Base-by-base conservation (phyloP, 2,113 vertebrate species). In the Ceyx cyanopectus region DNA sequence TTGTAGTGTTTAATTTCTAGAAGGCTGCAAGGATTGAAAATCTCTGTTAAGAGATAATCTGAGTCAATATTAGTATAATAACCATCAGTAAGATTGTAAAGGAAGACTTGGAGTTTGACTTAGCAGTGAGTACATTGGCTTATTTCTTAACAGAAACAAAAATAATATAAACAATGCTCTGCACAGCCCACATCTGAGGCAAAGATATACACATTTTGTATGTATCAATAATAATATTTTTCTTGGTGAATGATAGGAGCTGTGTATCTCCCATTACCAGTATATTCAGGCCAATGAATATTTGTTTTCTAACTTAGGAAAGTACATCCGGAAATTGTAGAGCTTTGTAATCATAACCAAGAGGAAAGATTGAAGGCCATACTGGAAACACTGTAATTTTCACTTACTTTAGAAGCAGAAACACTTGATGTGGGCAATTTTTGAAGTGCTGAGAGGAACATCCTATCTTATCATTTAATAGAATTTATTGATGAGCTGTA, bases 301-400 rank as follows among this genome's bases (percentile, higher is more conserved):
- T 74, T 87, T 91, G 41, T 81, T 85, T 92, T 89, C 81, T 89
- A 29, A 30, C 32, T 69, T 77, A 56, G 7, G 7, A 75, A 88
- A 89, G 72, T 37, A 45, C 34, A 68, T 84, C 66, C 45, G 75
- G 66, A 79, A 54, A 34, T 75, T 78, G 46, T 68, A 79, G 69
- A 45, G 30, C 1, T 81, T 78, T 37, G 21, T 70, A 89, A 85
- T 81, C 74, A 89, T 81, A 86, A 60, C 29, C 41, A 81, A 63
- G 57, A 51, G 11, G 46, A 84, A 91, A 92, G 66, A 85, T 53
- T 93, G 74, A 89, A 93, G 69, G 11, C 61, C 53, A 3, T 81
- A 23, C 19, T 81, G 53, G 57, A 89, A 94, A 67, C 32, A 56
- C 69, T 79, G 7, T 78, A 84, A 91, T 96, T 95, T 92, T 78